A percentile compares a stretch with the other conserved stretches of the same genome.
phyloP scores from a whole-genome alignment of 2,113 vertebrate species.

The Saguinus imperator region DNA sequence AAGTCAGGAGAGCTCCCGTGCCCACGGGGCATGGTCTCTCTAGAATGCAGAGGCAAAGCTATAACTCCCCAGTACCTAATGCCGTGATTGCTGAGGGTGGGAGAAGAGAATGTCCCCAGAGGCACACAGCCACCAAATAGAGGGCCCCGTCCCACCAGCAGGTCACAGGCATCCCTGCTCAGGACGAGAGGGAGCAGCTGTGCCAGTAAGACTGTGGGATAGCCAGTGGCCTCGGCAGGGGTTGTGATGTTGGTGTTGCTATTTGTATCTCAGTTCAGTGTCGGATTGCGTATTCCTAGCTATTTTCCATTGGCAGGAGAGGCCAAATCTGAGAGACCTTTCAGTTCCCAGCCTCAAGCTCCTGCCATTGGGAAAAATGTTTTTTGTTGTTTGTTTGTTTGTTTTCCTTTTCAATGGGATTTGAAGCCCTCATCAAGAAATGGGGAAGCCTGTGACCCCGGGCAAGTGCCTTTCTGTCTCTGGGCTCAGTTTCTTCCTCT shows the following conservation, averaged over 20 bases:
- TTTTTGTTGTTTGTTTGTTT: neutral
- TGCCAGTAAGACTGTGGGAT: neutral
- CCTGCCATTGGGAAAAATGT: neutral
- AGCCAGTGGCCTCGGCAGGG: neutral
- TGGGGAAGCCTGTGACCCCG: neutral
- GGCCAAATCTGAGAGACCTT: neutral
- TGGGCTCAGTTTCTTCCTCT: neutral
- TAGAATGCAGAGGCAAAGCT: neutral
- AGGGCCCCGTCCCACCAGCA: neutral
- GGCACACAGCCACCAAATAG: neutral
- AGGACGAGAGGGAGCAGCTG: neutral
- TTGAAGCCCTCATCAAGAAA: neutral
- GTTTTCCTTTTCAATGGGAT: neutral
- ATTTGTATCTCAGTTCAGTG: slow-evolving; percentile 18
- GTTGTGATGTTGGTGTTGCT: neutral
- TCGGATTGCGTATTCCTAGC: neutral
- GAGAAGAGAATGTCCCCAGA: neutral
- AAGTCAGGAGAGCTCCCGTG: neutral
- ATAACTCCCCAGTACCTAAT: neutral
- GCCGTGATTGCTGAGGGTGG: neutral
- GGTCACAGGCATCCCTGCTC: neutral
- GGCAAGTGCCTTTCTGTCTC: neutral
- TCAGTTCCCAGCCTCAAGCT: neutral
- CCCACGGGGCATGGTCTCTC: neutral
- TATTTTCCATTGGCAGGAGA: slow-evolving; percentile 40